Percentiles rank a stretch among this genome's conserved stretches.
Evolutionary conservation across 2,888 invertebrate genomes (phyloP).

Genomic region (Cancer borealis): DNA sequence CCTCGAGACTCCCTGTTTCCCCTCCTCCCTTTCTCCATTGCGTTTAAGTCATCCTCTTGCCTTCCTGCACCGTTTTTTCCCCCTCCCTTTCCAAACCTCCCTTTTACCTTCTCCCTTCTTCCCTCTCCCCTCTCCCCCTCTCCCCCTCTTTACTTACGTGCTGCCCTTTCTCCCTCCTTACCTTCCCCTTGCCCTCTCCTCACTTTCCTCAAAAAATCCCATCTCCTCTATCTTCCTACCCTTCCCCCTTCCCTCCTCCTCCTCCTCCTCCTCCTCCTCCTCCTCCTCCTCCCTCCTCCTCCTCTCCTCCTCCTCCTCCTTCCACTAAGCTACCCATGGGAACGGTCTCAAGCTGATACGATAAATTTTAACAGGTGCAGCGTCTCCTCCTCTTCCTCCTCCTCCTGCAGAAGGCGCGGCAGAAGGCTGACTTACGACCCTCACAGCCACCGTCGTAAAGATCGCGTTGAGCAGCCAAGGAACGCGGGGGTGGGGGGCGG

Average conservation of each 20-base stretch:
- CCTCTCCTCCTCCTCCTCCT: not conserved
- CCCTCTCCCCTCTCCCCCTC: too few species aligned
- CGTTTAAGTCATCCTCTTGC: not conserved
- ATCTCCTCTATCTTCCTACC: too few species aligned
- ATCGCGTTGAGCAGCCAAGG: not conserved
- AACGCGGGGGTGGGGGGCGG: not conserved
- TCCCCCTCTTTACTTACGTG: too few species aligned
- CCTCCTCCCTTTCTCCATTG: not conserved
- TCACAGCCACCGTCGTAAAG: not conserved
- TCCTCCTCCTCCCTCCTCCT: too few species aligned
- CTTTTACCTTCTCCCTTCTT: too few species aligned
- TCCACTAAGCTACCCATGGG: slow-evolving; percentile 1
- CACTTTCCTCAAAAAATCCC: too few species aligned
- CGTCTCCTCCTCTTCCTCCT: not conserved
- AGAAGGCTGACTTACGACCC: slow-evolving; percentile 10
- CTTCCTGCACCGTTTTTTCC: not conserved
- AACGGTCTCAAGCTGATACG: not conserved
- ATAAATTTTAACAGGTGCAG: slow-evolving; percentile 8
- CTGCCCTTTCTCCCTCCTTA: too few species aligned
- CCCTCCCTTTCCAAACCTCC: not conserved
- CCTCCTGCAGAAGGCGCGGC: not conserved
- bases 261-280: too few species aligned
- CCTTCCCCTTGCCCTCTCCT: too few species aligned
- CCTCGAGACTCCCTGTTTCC: not conserved
- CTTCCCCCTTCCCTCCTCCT: too few species aligned